These are phyloP conservation scores for Nyctereutes procyonoides DNA, from an alignment of 2,113 vertebrate genomes.

Conservation along the genomic window DNA sequence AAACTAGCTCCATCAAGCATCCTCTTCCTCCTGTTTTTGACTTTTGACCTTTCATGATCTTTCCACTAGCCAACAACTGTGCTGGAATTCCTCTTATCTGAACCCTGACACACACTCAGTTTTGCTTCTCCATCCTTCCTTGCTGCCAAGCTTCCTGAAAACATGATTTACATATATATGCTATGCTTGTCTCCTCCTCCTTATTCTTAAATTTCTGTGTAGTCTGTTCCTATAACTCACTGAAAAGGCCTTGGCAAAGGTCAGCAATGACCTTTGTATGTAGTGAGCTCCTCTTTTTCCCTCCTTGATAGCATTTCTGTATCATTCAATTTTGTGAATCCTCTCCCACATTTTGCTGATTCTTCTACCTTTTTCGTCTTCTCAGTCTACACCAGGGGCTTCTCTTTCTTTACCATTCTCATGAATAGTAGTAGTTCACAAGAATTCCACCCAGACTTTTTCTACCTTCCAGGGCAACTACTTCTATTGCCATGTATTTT, in stretches of 20 bases:
- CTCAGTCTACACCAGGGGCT: neutral
- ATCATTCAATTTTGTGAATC: neutral
- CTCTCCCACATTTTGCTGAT: neutral
- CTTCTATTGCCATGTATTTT: neutral
- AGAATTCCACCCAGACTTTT: neutral
- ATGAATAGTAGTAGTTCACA: neutral
- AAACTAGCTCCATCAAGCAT: neutral
- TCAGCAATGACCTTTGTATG: neutral
- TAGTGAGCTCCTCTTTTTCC: neutral
- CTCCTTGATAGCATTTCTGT: neutral
- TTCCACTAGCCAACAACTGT: neutral
- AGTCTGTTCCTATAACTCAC: neutral
- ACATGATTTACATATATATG: neutral
- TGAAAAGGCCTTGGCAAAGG: neutral
- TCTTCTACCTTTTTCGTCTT: neutral
- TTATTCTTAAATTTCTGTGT: neutral
- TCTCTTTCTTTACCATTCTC: neutral
- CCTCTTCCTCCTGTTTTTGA: neutral
- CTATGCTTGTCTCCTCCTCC: neutral
- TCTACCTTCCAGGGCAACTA: neutral
- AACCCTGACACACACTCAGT: neutral
- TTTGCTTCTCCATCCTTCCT: neutral
- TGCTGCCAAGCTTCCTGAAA: neutral
- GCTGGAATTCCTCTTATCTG: neutral
- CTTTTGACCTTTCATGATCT: neutral